phyloP scores from a whole-genome alignment of 2,888 invertebrate species.

The Pelosia muscerda region DNA sequence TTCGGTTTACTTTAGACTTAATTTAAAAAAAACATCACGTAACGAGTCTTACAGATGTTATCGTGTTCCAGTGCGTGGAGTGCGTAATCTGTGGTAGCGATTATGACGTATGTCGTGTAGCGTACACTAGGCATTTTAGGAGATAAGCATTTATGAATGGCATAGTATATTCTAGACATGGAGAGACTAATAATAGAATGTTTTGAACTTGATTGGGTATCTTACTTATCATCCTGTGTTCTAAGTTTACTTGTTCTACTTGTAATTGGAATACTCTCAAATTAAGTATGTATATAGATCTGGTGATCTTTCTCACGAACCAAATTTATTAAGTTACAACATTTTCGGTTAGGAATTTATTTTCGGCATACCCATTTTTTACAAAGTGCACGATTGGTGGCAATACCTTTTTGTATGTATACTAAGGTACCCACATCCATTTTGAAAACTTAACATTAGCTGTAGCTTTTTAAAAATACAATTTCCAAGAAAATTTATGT shows the following conservation, averaged over 20 bases:
- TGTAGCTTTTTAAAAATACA: too few relatives aligned
- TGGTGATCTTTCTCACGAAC: too few relatives aligned
- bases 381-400: too few relatives aligned
- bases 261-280: too few relatives aligned
- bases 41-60: slow-evolving; percentile 13
- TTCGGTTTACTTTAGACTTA: neutral
- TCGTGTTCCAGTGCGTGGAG: slow-evolving; percentile 17
- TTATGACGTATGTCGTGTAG: slow-evolving; percentile 26
- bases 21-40: slow-evolving; percentile 13
- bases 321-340: too few relatives aligned
- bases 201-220: neutral
- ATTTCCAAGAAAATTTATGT: neutral
- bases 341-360: too few relatives aligned
- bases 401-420: neutral
- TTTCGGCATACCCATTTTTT: too few relatives aligned
- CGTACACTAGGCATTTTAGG: slow-evolving; percentile 31
- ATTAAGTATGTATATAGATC: too few relatives aligned
- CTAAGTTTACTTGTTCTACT: too few relatives aligned
- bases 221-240: neutral
- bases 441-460: neutral
- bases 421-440: neutral
- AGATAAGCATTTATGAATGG: slow-evolving; percentile 44
- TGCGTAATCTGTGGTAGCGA: slow-evolving; percentile 28
- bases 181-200: slow-evolving; percentile 5
- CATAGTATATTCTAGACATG: slow-evolving; percentile 22